phyloP scores from a whole-genome alignment of 2,888 invertebrate species.

The Lypha dubia region DNA sequence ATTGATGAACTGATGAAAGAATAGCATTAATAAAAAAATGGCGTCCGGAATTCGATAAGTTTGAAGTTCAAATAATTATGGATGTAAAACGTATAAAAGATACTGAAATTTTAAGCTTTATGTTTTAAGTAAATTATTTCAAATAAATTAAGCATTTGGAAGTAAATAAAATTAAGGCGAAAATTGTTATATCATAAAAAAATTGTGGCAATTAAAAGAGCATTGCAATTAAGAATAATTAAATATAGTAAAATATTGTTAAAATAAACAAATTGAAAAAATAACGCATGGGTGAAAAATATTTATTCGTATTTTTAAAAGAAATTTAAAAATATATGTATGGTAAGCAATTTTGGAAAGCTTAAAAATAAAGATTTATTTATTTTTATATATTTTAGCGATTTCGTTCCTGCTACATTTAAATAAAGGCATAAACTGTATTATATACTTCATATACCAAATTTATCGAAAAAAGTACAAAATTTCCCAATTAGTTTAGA shows the following conservation, averaged over 20 bases:
- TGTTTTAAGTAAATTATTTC: constrained; percentile 32
- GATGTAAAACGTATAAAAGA: not conserved
- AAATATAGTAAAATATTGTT: constrained; percentile 12
- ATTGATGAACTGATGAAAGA: not conserved
- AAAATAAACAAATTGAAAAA: not conserved
- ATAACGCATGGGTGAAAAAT: not conserved
- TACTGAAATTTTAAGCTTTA: constrained; percentile 39
- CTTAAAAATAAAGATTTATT: too few species aligned
- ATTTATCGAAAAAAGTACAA: too few species aligned
- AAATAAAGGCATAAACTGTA: too few species aligned
- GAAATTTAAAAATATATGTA: not conserved
- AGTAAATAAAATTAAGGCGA: constrained; percentile 17
- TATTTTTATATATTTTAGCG: too few species aligned
- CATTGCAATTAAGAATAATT: constrained; percentile 33
- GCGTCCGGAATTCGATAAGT: constrained; percentile 43
- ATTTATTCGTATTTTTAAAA: not conserved
- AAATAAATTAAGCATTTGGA: constrained; percentile 10
- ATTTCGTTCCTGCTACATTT: too few species aligned
- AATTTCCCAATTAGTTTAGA: too few species aligned
- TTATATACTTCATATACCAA: too few species aligned
- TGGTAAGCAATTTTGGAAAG: constrained; percentile 13
- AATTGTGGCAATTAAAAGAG: constrained; percentile 30
- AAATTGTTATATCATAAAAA: constrained; percentile 41
- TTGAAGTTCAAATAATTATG: constrained; percentile 33
- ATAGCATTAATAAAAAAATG: not conserved